phyloP scores from a whole-genome alignment of 2,113 vertebrate species.

The Pollachius pollachius region DNA sequence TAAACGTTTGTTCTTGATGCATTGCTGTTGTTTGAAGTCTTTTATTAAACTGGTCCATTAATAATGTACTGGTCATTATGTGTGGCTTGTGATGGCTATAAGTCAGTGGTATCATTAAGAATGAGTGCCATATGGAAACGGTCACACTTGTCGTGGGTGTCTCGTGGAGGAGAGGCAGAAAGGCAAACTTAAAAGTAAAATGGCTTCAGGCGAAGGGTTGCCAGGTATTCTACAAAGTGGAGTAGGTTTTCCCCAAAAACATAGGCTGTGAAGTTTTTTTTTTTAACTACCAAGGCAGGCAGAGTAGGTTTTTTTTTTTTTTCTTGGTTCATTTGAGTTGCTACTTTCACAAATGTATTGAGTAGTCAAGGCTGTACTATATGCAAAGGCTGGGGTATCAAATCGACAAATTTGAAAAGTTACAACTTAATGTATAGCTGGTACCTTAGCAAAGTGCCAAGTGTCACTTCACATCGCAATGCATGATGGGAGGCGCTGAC shows the following conservation, averaged over 20 bases:
- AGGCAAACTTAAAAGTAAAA: constrained; percentile 45
- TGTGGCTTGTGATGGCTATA: constrained; percentile 11
- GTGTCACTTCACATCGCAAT: background rate
- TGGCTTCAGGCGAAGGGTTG: constrained; percentile 19
- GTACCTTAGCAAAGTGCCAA: background rate
- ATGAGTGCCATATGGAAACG: constrained; percentile 61
- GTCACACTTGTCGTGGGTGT: constrained; percentile 46
- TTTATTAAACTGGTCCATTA: background rate
- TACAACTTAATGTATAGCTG: no score
- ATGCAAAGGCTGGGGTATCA: no score
- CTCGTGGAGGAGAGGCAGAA: constrained; percentile 49
- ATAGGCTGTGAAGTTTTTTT: no score
- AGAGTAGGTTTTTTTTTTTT: no score
- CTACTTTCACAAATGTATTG: no score
- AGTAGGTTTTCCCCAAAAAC: no score
- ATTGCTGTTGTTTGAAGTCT: constrained; percentile 12
- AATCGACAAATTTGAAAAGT: no score
- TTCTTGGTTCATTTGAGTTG: no score
- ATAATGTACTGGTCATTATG: constrained; percentile 9
- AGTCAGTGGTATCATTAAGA: constrained; percentile 18
- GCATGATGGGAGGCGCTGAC: background rate
- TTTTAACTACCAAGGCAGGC: no score
- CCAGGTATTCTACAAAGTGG: background rate
- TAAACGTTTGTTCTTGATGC: constrained; percentile 42
- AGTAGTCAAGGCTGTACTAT: no score